phyloP scores from a whole-genome alignment of 2,797 vertebrate genomes.

The Anas bernieri region DNA sequence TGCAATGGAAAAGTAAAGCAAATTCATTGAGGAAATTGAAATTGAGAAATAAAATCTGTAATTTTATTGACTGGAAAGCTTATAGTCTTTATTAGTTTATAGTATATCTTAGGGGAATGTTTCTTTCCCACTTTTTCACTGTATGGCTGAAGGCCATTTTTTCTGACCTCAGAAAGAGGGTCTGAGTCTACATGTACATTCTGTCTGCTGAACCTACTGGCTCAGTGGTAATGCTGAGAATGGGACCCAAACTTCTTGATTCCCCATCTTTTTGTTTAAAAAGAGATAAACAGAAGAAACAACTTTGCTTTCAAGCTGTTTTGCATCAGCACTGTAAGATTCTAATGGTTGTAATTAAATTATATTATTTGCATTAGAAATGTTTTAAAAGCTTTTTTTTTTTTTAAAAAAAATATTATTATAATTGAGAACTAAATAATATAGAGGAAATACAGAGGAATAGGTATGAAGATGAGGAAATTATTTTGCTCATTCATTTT shows the following conservation, averaged over 20 bases:
- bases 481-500: neutral
- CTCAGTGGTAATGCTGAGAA: neutral
- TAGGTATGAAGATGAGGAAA: neutral
- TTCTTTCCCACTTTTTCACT: neutral
- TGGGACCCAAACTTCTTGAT: neutral
- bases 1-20: neutral
- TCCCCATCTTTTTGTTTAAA: neutral
- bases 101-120: neutral
- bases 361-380: neutral
- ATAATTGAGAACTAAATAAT: neutral
- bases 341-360: neutral
- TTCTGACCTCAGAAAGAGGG: neutral
- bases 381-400: neutral
- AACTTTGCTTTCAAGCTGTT: neutral
- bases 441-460: neutral
- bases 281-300: neutral
- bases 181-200: neutral
- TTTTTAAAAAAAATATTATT: neutral
- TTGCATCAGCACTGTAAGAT: neutral
- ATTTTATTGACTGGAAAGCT: neutral
- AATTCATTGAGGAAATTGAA: neutral
- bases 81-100: neutral
- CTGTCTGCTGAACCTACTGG: accelerated
- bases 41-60: neutral
- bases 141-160: neutral